Conservation (phyloP, 2,797 vertebrate genomes). For the Lacerta agilis region DNA sequence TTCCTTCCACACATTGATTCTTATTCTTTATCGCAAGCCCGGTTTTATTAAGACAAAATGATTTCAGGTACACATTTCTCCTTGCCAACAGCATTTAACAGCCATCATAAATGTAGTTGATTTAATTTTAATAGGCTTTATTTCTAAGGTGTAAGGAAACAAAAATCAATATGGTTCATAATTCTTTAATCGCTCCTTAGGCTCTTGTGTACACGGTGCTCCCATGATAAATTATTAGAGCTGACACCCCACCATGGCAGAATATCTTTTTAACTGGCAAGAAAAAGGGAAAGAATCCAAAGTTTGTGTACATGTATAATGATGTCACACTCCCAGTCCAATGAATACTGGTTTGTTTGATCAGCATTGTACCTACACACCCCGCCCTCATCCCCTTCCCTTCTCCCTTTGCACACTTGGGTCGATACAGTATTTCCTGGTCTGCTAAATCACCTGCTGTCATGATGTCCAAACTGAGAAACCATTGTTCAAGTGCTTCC, state of each 20-base stretch:
- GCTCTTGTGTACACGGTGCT: neutral
- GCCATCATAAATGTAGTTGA: constrained; percentile 1
- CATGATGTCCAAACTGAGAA: neutral
- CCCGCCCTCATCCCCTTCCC: neutral
- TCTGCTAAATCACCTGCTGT: neutral
- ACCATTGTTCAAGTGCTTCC: neutral
- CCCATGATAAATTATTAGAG: neutral
- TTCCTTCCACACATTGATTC: neutral
- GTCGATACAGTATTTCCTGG: neutral
- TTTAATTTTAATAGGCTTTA: constrained; percentile 32
- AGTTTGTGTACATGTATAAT: neutral
- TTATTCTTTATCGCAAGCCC: constrained; percentile 22
- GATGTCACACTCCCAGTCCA: neutral
- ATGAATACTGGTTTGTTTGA: neutral
- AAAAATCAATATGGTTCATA: constrained; percentile 10
- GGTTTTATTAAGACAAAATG: constrained; percentile 19
- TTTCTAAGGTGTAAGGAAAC: constrained; percentile 26
- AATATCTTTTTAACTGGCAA: neutral
- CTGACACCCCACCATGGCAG: neutral
- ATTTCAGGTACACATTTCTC: constrained; percentile 24
- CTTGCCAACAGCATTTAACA: constrained; percentile 10
- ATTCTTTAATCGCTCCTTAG: constrained; percentile 17
- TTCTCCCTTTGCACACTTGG: neutral
- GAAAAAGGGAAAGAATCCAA: neutral
- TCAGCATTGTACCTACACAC: neutral